These are phyloP conservation scores for Cavia aperea DNA, from an alignment of 2,113 vertebrate genomes.

Conservation along the genomic window DNA sequence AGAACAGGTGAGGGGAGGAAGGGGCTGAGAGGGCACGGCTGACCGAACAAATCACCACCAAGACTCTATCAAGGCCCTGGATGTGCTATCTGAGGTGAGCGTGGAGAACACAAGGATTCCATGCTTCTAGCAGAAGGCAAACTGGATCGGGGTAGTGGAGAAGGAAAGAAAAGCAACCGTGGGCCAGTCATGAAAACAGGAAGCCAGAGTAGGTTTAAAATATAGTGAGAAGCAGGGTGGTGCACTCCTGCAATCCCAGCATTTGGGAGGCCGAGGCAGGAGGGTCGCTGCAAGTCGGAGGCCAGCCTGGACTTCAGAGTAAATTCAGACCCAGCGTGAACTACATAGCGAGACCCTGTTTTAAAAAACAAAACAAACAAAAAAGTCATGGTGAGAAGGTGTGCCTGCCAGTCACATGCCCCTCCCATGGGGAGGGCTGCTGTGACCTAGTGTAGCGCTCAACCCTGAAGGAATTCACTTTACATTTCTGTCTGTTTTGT, in stretches of 20 bases:
- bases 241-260: too few species aligned
- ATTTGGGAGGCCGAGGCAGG: too few species aligned
- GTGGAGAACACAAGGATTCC: neutral
- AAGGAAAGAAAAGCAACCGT: neutral
- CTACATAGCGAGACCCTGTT: neutral
- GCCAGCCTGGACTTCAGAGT: too few species aligned
- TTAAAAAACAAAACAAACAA: neutral
- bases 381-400: neutral
- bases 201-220: neutral
- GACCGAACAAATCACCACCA: neutral
- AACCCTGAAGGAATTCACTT: neutral
- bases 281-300: too few species aligned
- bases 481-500: neutral
- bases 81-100: neutral
- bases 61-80: neutral
- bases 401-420: neutral
- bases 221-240: too few species aligned
- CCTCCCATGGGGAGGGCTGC: neutral
- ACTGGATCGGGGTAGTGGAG: neutral
- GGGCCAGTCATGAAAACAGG: neutral
- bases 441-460: neutral
- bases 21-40: neutral
- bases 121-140: neutral
- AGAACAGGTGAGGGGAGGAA: neutral
- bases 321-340: neutral